Evolutionary conservation across 2,797 vertebrate genomes (phyloP).

Genomic region (Fringilla coelebs): DNA sequence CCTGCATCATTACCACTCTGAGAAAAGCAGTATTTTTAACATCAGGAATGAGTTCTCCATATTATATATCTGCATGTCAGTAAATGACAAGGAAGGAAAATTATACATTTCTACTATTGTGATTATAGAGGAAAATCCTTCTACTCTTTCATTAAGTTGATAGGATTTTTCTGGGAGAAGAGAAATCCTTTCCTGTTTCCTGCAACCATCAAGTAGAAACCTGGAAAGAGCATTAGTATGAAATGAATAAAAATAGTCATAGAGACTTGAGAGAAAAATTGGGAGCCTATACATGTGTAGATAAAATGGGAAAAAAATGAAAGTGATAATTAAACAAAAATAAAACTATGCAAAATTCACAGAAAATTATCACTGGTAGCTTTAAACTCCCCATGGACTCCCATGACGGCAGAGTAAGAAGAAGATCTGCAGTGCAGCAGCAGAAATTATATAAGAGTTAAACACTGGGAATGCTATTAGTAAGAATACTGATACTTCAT

Average conservation of each 20-base stretch:
- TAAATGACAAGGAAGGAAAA: not conserved
- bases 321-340: not conserved
- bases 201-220: not conserved
- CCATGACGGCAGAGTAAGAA: not conserved
- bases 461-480: not conserved
- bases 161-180: not conserved
- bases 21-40: not conserved
- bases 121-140: not conserved
- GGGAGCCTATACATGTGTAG: not conserved
- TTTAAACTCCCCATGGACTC: not conserved
- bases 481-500: not conserved
- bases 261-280: not conserved
- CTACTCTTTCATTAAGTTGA: not conserved
- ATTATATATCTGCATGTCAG: not conserved
- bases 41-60: not conserved
- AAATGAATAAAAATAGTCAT: not conserved
- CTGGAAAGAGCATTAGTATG: not conserved
- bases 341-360: not conserved
- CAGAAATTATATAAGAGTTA: not conserved
- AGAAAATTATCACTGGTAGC: not conserved
- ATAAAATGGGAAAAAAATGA: not conserved
- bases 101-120: not conserved
- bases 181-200: not conserved
- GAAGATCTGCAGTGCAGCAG: not conserved
- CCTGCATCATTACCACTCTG: not conserved